Evolutionary conservation across 2,113 vertebrate genomes (phyloP).

Genomic region (Forbesichthys papilliferus): DNA sequence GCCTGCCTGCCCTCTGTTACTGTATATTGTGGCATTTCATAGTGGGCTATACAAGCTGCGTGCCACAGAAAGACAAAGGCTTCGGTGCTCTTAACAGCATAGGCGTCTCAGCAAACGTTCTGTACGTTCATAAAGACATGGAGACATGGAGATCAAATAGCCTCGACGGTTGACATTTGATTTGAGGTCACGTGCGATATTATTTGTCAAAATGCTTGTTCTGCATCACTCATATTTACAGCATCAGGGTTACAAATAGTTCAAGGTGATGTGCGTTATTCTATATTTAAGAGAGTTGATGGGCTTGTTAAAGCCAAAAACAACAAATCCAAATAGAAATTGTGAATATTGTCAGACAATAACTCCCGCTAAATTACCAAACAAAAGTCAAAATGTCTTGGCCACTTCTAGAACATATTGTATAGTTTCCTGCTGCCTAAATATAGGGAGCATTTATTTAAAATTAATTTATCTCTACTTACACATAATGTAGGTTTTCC

Average conservation of each 20-base stretch:
- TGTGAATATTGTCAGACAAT: too few species aligned
- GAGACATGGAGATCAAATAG: not conserved
- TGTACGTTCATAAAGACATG: not conserved
- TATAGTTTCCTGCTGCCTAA: not conserved
- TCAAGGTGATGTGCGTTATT: too few species aligned
- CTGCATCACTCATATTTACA: too few species aligned
- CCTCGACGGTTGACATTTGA: not conserved
- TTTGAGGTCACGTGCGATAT: not conserved
- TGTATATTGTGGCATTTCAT: not conserved
- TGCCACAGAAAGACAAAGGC: slow-evolving; percentile 1
- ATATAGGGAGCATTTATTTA: slow-evolving; percentile 31
- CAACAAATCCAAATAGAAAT: too few species aligned
- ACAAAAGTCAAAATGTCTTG: too few species aligned
- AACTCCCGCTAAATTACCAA: too few species aligned
- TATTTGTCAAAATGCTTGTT: not conserved
- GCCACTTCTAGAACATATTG: too few species aligned
- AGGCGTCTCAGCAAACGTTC: not conserved
- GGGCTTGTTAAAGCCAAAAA: too few species aligned
- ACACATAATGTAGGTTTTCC: too few species aligned
- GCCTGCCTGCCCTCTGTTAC: not conserved
- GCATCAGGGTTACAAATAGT: too few species aligned
- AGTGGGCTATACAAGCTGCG: not conserved
- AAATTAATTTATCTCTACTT: not conserved
- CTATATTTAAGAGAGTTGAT: too few species aligned
- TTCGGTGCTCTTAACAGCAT: not conserved